These are phyloP conservation scores for Holacanthella duospinosa DNA, from an alignment of 2,888 invertebrate genomes.

Conservation along the genomic window DNA sequence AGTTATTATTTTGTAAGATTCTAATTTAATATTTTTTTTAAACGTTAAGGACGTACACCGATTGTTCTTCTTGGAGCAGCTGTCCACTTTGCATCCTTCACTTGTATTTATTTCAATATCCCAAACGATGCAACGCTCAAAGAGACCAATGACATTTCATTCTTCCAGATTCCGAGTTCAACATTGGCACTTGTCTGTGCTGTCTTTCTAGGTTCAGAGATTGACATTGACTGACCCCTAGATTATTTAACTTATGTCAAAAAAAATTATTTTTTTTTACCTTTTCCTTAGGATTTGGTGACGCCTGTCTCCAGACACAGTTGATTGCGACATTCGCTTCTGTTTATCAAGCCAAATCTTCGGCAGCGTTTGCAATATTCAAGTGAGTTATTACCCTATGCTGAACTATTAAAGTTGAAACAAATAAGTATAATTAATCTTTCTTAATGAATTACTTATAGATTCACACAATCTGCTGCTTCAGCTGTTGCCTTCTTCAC, in stretches of 20 bases:
- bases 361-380: slow-evolving; percentile 93
- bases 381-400: slow-evolving; percentile 47
- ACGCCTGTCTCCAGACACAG: slow-evolving; percentile 96
- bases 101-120: slow-evolving; percentile 75
- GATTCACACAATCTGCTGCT: slow-evolving; percentile 80
- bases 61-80: slow-evolving; percentile 79
- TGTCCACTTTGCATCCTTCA: slow-evolving; percentile 68
- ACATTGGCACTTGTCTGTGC: slow-evolving; percentile 69
- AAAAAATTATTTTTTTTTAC: not conserved
- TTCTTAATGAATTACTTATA: not conserved
- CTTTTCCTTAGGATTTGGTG: slow-evolving; percentile 64
- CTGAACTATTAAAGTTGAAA: too few species aligned
- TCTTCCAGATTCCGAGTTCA: slow-evolving; percentile 24
- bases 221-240: too few species aligned
- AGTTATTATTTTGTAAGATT: too few species aligned
- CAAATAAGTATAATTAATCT: not conserved
- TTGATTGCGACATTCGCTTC: slow-evolving; percentile 85
- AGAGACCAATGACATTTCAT: slow-evolving; percentile 46
- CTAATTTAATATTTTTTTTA: not conserved
- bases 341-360: slow-evolving; percentile 76
- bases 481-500: slow-evolving; percentile 78
- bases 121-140: slow-evolving; percentile 70
- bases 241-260: too few species aligned
- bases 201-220: slow-evolving; percentile 62
- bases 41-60: slow-evolving; percentile 55